Conservation (phyloP, 2,113 vertebrate species). For the Otolemur garnettii region DNA sequence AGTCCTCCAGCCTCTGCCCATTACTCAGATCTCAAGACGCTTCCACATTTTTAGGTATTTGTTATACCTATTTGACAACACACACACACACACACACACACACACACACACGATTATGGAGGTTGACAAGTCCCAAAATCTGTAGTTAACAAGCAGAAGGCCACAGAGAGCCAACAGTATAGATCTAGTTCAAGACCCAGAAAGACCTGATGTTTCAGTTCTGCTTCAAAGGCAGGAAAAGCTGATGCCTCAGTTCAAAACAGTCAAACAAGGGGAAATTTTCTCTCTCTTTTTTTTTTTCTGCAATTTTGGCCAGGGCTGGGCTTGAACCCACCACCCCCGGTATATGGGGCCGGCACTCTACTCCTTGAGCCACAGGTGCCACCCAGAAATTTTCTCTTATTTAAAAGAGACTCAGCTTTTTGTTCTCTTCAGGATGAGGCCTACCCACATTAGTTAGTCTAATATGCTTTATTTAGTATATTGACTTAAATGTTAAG, state of each 20-base stretch:
- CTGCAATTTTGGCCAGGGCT: too few relatives aligned
- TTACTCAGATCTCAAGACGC: background rate
- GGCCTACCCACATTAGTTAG: background rate
- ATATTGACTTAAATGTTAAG: background rate
- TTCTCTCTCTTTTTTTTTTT: background rate
- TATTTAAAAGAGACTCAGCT: background rate
- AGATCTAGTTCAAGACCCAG: background rate
- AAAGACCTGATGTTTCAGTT: background rate
- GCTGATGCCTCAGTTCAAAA: background rate
- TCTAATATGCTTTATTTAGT: background rate
- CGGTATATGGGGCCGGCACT: too few relatives aligned
- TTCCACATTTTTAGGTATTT: background rate
- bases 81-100: too few relatives aligned
- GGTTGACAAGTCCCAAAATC: background rate
- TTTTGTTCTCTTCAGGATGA: background rate
- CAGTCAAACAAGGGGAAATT: background rate
- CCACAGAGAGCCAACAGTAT: background rate
- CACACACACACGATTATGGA: background rate
- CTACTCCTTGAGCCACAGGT: too few relatives aligned
- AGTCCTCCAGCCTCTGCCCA: background rate
- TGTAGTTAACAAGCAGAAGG: background rate
- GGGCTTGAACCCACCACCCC: too few relatives aligned
- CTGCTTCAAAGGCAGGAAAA: background rate
- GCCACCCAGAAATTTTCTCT: background rate
- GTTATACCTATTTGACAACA: background rate